These are phyloP conservation scores for Sebastes schlegelii DNA, from an alignment of 2,113 vertebrate species.

Conservation along the genomic window DNA sequence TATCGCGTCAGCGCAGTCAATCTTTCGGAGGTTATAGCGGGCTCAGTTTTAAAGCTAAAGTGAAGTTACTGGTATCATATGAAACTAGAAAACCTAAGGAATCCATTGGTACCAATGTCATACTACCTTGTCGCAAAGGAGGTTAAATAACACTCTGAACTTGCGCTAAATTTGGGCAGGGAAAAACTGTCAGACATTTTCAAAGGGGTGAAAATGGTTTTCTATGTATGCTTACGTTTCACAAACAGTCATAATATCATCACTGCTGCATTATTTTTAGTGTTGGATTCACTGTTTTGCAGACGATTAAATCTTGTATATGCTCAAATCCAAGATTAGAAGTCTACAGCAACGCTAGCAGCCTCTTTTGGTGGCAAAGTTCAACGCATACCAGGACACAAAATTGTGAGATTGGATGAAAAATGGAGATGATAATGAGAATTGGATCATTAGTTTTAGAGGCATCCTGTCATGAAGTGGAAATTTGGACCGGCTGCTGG, in stretches of 20 bases:
- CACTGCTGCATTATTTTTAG: neutral
- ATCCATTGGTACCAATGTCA: too few species aligned
- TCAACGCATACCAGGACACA: neutral
- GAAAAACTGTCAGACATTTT: too few species aligned
- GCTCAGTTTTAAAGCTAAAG: too few species aligned
- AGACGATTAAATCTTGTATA: conserved; percentile 4
- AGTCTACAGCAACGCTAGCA: neutral
- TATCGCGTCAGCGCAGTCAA: too few species aligned
- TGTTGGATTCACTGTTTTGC: neutral
- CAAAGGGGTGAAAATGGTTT: too few species aligned
- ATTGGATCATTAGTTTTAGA: neutral
- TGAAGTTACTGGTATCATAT: too few species aligned
- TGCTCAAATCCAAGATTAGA: neutral
- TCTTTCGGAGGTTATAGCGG: too few species aligned
- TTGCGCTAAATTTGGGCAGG: too few species aligned
- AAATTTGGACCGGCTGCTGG: neutral
- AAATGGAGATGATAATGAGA: neutral
- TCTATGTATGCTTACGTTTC: neutral
- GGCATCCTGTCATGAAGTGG: neutral
- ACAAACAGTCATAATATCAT: neutral
- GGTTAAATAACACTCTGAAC: too few species aligned
- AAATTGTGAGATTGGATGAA: neutral
- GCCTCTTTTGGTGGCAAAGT: neutral
- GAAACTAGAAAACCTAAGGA: too few species aligned
- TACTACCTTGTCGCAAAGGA: too few species aligned